These are phyloP conservation scores for Neosalanx taihuensis DNA, from an alignment of 2,797 vertebrate genomes.

Conservation along the genomic window DNA sequence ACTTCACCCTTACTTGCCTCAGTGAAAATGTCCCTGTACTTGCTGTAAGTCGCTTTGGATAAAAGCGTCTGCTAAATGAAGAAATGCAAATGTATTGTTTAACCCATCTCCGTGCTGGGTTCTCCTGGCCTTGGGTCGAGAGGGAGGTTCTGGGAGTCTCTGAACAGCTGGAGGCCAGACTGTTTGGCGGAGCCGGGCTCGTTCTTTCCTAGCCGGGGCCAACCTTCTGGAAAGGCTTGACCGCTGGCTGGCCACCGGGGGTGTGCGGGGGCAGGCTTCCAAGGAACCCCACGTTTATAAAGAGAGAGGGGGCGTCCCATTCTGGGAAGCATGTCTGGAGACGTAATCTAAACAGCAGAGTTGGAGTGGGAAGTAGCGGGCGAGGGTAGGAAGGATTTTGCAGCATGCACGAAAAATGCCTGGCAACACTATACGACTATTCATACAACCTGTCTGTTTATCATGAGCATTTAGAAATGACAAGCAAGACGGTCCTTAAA, in stretches of 20 bases:
- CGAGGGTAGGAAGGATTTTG: conserved; percentile 26
- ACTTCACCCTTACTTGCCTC: too few relatives aligned
- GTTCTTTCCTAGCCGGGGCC: conserved; percentile 27
- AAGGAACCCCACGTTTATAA: conserved; percentile 35
- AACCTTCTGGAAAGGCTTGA: conserved; percentile 49
- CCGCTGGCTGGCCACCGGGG: conserved; percentile 36
- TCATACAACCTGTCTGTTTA: conserved; percentile 57
- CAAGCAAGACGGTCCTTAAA: conserved; percentile 50
- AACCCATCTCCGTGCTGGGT: background rate
- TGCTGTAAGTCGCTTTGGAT: too few relatives aligned
- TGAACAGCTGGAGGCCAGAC: conserved; percentile 72
- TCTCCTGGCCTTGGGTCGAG: conserved; percentile 12
- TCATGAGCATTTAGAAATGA: conserved; percentile 56
- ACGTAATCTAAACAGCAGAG: conserved; percentile 57
- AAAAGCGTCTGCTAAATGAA: too few relatives aligned
- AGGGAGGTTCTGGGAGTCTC: conserved; percentile 24
- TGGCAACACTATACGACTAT: conserved; percentile 54
- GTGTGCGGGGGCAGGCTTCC: conserved; percentile 42
- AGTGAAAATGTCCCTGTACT: too few relatives aligned
- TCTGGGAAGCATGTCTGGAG: conserved; percentile 56
- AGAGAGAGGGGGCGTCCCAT: conserved; percentile 41
- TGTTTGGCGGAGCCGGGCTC: conserved; percentile 5
- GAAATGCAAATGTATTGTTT: too few relatives aligned
- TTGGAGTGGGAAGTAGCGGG: conserved; percentile 38
- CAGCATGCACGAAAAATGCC: conserved; percentile 31